Percentiles rank a stretch among this genome's conserved stretches.
Evolutionary conservation across 2,797 vertebrate genomes (phyloP).

Genomic region (Orestias chungarensis): DNA sequence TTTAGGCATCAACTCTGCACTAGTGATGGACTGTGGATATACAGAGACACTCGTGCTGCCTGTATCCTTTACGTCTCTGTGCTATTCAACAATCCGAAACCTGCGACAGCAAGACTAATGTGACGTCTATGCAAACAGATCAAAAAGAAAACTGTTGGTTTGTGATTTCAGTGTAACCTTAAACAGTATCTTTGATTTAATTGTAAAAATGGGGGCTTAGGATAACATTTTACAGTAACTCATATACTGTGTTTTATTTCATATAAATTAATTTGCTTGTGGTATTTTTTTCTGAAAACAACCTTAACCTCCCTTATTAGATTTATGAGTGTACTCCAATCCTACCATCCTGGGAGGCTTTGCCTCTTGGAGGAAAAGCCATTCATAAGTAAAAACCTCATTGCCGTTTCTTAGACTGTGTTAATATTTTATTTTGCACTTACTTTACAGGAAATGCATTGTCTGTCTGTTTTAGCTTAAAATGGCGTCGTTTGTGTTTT

Average conservation of each 20-base stretch:
- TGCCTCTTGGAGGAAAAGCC: constrained; percentile 94
- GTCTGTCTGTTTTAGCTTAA: neutral
- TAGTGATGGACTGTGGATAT: constrained; percentile 97
- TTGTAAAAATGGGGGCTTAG: neutral
- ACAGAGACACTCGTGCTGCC: constrained; percentile 94
- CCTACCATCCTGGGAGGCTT: constrained; percentile 93
- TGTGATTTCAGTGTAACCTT: neutral
- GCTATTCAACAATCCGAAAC: no score
- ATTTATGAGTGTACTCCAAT: constrained; percentile 96
- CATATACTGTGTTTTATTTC: neutral
- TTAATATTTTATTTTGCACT: constrained; percentile 3
- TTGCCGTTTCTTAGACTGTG: neutral
- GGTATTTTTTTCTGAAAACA: neutral
- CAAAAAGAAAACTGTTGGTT: neutral
- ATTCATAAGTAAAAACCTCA: constrained; percentile 90
- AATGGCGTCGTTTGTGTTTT: neutral
- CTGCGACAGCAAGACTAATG: no score
- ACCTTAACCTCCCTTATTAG: constrained; percentile 79
- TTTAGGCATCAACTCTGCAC: constrained; percentile 94
- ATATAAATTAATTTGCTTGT: neutral
- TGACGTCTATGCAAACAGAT: neutral
- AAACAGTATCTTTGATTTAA: neutral
- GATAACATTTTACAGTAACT: neutral
- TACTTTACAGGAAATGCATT: neutral
- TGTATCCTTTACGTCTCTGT: constrained; percentile 84